phyloP scores from a whole-genome alignment of 2,888 invertebrate species.

The Pyrrhia umbra region DNA sequence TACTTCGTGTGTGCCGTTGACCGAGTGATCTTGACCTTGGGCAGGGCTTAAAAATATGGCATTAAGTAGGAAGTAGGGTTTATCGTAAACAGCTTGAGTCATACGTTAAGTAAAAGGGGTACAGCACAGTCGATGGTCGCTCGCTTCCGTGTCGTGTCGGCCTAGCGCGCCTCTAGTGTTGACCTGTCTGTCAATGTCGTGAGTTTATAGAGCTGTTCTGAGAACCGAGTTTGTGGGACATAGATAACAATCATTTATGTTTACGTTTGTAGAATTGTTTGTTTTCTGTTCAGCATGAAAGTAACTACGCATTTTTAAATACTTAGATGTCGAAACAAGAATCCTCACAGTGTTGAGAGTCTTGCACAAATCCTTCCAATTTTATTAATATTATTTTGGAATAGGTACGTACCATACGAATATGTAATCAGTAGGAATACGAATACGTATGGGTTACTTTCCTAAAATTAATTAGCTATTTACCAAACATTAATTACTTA shows the following conservation, averaged over 20 bases:
- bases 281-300: too few relatives aligned
- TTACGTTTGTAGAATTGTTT: too few relatives aligned
- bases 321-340: too few relatives aligned
- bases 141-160: conserved; percentile 21
- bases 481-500: neutral
- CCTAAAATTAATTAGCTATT: neutral
- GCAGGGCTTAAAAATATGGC: conserved; percentile 9
- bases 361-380: too few relatives aligned
- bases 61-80: conserved; percentile 14
- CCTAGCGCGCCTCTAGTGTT: conserved; percentile 12
- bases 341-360: too few relatives aligned
- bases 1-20: conserved; percentile 15
- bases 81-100: conserved; percentile 33
- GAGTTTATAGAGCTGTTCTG: conserved; percentile 8
- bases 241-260: too few relatives aligned
- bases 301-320: too few relatives aligned
- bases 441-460: neutral
- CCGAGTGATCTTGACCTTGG: conserved; percentile 37
- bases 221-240: conserved; percentile 19
- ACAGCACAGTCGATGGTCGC: conserved; percentile 3
- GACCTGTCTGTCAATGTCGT: conserved; percentile 22
- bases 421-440: too few relatives aligned
- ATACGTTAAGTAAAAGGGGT: conserved; percentile 10
- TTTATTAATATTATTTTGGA: too few relatives aligned
- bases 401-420: too few relatives aligned